These are phyloP conservation scores for Dynastes grantii DNA, from an alignment of 2,888 invertebrate species.

Conservation along the genomic window DNA sequence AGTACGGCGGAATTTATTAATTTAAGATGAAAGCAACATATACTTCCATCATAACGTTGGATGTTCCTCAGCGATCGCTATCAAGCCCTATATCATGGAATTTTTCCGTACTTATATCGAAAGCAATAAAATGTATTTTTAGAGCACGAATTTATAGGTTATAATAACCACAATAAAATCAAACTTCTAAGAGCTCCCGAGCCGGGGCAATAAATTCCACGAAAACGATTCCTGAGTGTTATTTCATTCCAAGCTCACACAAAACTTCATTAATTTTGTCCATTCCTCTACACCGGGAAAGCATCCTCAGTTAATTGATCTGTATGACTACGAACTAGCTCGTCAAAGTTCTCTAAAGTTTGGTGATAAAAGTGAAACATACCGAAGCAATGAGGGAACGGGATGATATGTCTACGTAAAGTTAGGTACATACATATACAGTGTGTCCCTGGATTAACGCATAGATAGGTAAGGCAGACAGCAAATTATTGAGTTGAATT, in stretches of 20 bases:
- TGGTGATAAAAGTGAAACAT: constrained; percentile 24
- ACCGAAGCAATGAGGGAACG: neutral
- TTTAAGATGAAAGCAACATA: neutral
- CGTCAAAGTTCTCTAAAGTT: constrained; percentile 23
- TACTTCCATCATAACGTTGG: neutral
- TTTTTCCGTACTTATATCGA: neutral
- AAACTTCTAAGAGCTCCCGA: neutral
- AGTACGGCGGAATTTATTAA: no score
- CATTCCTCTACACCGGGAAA: neutral
- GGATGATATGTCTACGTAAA: no score
- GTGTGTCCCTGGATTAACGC: no score
- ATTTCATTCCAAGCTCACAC: neutral
- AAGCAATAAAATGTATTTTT: neutral
- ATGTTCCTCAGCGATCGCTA: neutral
- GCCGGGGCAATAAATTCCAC: neutral
- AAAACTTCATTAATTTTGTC: constrained; percentile 3
- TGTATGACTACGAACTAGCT: constrained; percentile 2
- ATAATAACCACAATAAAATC: constrained; percentile 2
- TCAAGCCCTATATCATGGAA: neutral
- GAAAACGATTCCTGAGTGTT: constrained; percentile 11
- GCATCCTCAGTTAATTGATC: constrained; percentile 21
- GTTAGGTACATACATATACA: no score
- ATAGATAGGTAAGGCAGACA: no score
- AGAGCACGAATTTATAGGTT: neutral
- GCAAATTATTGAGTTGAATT: no score